Evolutionary conservation across 2,888 invertebrate species (phyloP).

Genomic region (Tupiocoris notatus): DNA sequence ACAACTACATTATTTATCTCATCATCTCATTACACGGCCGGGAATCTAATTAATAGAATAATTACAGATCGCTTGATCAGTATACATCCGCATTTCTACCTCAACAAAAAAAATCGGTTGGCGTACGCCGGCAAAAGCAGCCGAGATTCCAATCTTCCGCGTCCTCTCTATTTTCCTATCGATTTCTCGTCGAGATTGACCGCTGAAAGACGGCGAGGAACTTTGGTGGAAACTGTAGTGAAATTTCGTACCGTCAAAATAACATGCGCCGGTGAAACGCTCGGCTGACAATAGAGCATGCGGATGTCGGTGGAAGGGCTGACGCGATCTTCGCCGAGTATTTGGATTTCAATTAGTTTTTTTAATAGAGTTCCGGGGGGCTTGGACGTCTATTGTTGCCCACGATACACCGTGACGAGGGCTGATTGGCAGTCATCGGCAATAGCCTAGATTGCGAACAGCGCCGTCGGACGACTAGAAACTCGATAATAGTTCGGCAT

Average conservation of each 20-base stretch:
- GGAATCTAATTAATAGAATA: too few species aligned
- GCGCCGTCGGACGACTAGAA: not conserved
- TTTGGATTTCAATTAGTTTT: constrained; percentile 35
- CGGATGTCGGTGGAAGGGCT: not conserved
- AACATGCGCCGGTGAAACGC: constrained; percentile 23
- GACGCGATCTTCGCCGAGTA: constrained; percentile 5
- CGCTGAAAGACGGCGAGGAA: not conserved
- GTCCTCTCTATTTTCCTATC: too few species aligned
- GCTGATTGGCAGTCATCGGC: not conserved
- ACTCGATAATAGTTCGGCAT: not conserved
- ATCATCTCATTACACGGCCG: too few species aligned
- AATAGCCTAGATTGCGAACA: not conserved
- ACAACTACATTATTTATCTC: too few species aligned
- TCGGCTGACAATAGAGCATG: not conserved
- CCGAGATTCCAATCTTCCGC: too few species aligned
- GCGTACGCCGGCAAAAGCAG: too few species aligned
- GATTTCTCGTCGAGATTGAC: not conserved
- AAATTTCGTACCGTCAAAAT: not conserved
- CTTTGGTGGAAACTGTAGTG: not conserved
- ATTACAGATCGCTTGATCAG: too few species aligned
- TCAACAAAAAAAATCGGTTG: too few species aligned
- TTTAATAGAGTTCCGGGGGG: constrained; percentile 16
- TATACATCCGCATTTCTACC: too few species aligned
- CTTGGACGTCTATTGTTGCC: constrained; percentile 4
- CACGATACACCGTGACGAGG: constrained; percentile 4